phyloP scores from a whole-genome alignment of 2,888 invertebrate species.

The Lymantria monacha region DNA sequence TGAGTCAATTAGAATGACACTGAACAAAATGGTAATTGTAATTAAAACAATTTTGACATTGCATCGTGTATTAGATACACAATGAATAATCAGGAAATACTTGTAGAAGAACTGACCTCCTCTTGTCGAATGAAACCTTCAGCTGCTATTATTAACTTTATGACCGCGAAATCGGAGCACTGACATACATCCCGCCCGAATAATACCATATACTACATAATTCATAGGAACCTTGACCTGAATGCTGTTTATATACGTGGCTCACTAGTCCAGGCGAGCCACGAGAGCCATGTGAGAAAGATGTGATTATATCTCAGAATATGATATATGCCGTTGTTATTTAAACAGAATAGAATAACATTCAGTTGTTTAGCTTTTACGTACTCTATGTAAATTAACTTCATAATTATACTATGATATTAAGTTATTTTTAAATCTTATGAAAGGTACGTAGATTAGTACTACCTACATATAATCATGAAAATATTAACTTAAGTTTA shows the following conservation, averaged over 20 bases:
- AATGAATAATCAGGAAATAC: slow-evolving; percentile 62
- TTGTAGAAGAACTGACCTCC: slow-evolving; percentile 67
- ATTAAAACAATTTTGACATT: slow-evolving; percentile 10
- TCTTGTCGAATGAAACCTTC: slow-evolving; percentile 72
- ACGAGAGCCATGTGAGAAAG: slow-evolving; percentile 27
- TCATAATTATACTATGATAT: too few species aligned
- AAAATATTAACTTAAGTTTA: too few species aligned
- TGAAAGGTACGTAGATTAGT: too few species aligned
- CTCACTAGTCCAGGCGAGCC: slow-evolving; percentile 35
- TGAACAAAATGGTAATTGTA: neutral
- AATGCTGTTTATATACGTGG: slow-evolving; percentile 51
- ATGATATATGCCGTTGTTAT: neutral
- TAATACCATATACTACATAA: slow-evolving; percentile 80
- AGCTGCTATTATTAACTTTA: slow-evolving; percentile 70
- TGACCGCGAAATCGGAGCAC: slow-evolving; percentile 76
- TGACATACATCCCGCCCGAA: slow-evolving; percentile 74
- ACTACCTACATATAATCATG: too few species aligned
- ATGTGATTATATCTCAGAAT: slow-evolving; percentile 16
- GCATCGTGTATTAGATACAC: slow-evolving; percentile 30
- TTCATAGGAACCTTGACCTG: slow-evolving; percentile 78
- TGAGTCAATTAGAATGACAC: neutral
- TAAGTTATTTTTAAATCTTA: too few species aligned
- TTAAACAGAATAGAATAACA: too few species aligned
- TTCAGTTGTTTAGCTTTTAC: too few species aligned
- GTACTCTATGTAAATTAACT: too few species aligned